Evolutionary conservation across 2,797 vertebrate species (phyloP), one percentile per base, ranked within the genome.

Genomic region (Momotus momota): DNA sequence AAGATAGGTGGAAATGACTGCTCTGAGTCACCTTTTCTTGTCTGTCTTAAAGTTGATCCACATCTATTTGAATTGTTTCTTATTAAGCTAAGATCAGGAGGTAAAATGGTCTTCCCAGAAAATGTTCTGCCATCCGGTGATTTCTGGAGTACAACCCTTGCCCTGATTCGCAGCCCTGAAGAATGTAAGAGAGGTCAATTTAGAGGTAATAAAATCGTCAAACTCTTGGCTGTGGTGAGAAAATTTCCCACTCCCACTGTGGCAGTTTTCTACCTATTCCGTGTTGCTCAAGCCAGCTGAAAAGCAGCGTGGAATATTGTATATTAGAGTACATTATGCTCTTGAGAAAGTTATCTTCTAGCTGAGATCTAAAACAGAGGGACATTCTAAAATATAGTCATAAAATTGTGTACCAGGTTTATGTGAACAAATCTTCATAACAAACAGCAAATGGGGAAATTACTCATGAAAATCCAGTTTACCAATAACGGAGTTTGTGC

Each of bases 341-440:
- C 77, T 49, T 81, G 70, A 95, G 73, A 84, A 91, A 73, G 52
- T 85, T 65, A 45, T 82, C 55, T 95, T 41, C 88, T 85, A 86
- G 60, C 45, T 65, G 52, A 94, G 61, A 70, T 79, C 27, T 69
- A 66, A 82, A 83, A n/a, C 49, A 95, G 90, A 69, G 19, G 23
- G 64, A 40, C 10, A 15, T 82, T 65, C 33, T 74, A 41, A 90
- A 95, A 80, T 84, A 46, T 5, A 66, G 43, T 48, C 7, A 70
- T 54, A 67, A 84, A 86, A 86, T 57, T 79, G 19, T 85, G 45
- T 88, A 83, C 64, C 49, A 58, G 48, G 75, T 86, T 74, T 87
- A 67, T 49, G 67, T 62, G 77, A 49, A 82, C 89, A 90, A 79
- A 57, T 94, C 70, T 94, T 93, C 88, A 35, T 96, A 93, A 90